Percentiles rank a stretch among this genome's conserved stretches.
These are phyloP conservation scores for Fragum sueziense DNA, from an alignment of 2,888 invertebrate species.

Conservation along the genomic window DNA sequence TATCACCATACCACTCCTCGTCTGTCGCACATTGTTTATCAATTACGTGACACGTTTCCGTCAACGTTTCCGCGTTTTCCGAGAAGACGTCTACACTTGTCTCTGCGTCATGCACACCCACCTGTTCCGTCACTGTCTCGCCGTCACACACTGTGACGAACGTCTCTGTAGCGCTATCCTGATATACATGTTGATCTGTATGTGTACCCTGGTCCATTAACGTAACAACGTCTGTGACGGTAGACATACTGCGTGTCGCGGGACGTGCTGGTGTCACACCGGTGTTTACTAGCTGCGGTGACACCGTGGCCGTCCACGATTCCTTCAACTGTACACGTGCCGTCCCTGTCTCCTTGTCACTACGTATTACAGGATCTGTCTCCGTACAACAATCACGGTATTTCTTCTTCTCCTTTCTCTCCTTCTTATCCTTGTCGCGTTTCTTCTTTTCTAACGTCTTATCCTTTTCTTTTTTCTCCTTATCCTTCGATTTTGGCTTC, in stretches of 20 bases:
- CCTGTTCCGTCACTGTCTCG: conserved; percentile 74
- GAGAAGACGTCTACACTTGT: conserved; percentile 66
- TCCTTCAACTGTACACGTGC: conserved; percentile 59
- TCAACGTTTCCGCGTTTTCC: conserved; percentile 68
- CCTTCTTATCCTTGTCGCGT: conserved; percentile 47
- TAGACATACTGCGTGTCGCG: conserved; percentile 70
- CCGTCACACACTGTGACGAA: conserved; percentile 67
- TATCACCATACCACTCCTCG: conserved; percentile 47
- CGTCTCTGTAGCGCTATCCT: conserved; percentile 71
- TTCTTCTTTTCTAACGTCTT: conserved; percentile 51
- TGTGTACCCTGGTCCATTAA: conserved; percentile 74
- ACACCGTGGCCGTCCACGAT: conserved; percentile 73
- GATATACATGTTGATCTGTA: conserved; percentile 67
- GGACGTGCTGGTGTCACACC: conserved; percentile 73
- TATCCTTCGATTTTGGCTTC: conserved; percentile 52
- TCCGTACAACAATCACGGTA: conserved; percentile 59
- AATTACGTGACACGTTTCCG: conserved; percentile 57
- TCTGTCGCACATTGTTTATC: conserved; percentile 67
- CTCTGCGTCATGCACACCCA: conserved; percentile 70
- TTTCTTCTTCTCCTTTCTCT: conserved; percentile 57
- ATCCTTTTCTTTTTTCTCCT: conserved; percentile 47
- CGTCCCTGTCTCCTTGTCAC: conserved; percentile 73
- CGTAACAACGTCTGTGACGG: conserved; percentile 68
- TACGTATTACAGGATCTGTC: conserved; percentile 60
- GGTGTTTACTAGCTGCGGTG: conserved; percentile 71